Conservation (phyloP, 2,113 vertebrate genomes). For the Aspidoscelis tigris region DNA sequence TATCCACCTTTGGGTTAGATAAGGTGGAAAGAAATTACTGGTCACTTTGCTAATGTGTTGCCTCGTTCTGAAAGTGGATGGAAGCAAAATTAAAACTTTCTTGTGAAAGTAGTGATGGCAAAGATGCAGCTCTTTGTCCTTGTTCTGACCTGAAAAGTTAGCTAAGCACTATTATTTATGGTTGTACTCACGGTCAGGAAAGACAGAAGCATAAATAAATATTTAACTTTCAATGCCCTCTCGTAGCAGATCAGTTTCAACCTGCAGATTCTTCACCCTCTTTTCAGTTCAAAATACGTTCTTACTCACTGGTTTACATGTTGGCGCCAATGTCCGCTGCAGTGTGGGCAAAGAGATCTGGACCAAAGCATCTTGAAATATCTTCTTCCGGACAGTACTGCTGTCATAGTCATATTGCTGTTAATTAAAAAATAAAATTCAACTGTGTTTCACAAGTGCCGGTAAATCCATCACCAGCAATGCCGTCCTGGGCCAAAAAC, state of each 20-base stretch:
- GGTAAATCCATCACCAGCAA: neutral
- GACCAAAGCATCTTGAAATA: constrained; percentile 88
- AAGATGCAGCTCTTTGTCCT: too few species aligned
- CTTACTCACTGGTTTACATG: constrained; percentile 83
- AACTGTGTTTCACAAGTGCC: neutral
- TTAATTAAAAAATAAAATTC: constrained; percentile 35
- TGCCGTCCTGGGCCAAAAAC: neutral
- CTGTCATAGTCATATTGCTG: constrained; percentile 97
- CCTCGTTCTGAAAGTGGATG: too few species aligned
- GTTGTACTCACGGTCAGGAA: too few species aligned
- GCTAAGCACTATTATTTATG: too few species aligned
- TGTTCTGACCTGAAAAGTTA: too few species aligned
- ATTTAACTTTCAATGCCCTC: neutral
- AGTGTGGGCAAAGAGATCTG: constrained; percentile 89
- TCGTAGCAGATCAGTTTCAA: constrained; percentile 14
- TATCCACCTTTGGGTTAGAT: too few species aligned
- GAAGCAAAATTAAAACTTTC: too few species aligned
- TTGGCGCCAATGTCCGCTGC: constrained; percentile 84
- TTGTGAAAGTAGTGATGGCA: too few species aligned
- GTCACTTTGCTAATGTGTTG: too few species aligned
- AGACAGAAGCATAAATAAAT: too few species aligned
- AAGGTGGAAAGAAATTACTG: too few species aligned
- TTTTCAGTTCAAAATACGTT: neutral
- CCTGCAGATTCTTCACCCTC: neutral
- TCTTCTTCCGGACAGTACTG: constrained; percentile 90